A percentile compares a stretch with the other conserved stretches of the same genome.
Conservation (phyloP, 2,797 vertebrate genomes). For the Selene dorsalis region DNA sequence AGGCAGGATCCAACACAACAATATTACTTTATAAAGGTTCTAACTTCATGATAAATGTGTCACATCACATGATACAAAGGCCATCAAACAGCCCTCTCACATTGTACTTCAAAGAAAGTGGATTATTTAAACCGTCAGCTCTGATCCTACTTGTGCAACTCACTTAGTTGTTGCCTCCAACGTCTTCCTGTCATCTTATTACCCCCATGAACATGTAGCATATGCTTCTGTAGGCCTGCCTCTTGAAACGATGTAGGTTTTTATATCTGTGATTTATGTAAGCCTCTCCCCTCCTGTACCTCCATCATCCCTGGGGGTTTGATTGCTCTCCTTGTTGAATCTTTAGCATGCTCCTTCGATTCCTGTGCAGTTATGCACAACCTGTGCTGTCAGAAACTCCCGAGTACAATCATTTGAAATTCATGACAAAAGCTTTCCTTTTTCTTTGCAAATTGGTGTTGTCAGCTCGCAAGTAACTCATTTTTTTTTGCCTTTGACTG, state of each 20-base stretch:
- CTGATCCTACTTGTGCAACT: neutral
- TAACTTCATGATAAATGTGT: no score
- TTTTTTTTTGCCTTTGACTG: slow-evolving; percentile 25
- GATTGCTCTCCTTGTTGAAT: slow-evolving; percentile 39
- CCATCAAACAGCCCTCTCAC: neutral
- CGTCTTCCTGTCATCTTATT: neutral
- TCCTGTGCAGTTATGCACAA: slow-evolving; percentile 2
- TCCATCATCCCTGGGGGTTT: slow-evolving; percentile 47
- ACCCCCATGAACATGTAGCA: neutral
- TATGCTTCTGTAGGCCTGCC: slow-evolving; percentile 33
- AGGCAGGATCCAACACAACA: neutral
- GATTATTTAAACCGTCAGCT: neutral
- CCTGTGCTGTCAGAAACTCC: slow-evolving; percentile 22
- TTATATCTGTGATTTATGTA: slow-evolving; percentile 56
- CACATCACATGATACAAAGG: no score
- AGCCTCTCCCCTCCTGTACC: slow-evolving; percentile 21
- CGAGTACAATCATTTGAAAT: slow-evolving; percentile 29
- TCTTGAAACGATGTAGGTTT: slow-evolving; percentile 41
- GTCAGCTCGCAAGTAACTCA: slow-evolving; percentile 22
- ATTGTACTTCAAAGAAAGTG: neutral
- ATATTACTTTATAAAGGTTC: no score
- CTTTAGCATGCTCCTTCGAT: slow-evolving; percentile 21
- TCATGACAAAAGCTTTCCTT: slow-evolving; percentile 19
- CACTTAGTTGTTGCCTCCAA: neutral
- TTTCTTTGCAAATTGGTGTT: slow-evolving; percentile 14